phyloP scores from a whole-genome alignment of 2,888 invertebrate genomes.

The Patella ulyssiponensis region DNA sequence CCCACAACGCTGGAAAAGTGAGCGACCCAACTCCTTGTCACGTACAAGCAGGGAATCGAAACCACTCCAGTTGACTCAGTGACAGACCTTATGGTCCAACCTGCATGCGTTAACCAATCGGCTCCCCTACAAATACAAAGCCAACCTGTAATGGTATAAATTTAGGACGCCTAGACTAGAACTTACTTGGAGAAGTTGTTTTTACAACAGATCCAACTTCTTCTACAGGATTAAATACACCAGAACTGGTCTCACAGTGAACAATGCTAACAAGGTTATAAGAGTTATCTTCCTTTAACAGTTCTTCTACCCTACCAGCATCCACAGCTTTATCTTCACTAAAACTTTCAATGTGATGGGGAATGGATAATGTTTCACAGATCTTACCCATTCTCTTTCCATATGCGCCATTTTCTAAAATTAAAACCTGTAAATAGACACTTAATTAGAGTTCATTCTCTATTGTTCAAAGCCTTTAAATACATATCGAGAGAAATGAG shows the following conservation, averaged over 20 bases:
- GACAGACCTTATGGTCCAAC: no score
- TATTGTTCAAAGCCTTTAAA: no score
- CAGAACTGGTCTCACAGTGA: constrained; percentile 74
- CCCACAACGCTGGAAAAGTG: no score
- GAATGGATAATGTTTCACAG: constrained; percentile 68
- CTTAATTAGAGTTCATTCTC: no score
- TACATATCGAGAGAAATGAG: no score
- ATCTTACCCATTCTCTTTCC: constrained; percentile 72
- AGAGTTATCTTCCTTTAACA: constrained; percentile 54
- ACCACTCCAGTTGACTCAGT: no score
- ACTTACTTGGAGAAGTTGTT: constrained; percentile 55
- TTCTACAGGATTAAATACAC: constrained; percentile 73
- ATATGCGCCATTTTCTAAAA: constrained; percentile 74
- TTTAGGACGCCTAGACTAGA: neutral
- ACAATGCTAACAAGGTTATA: constrained; percentile 72
- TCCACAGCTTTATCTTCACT: constrained; percentile 68
- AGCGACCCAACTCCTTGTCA: no score
- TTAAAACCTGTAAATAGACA: constrained; percentile 65
- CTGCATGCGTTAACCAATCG: no score
- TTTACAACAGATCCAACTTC: constrained; percentile 70
- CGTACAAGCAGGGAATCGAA: no score
- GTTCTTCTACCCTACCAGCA: constrained; percentile 50
- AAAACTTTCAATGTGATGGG: constrained; percentile 64
- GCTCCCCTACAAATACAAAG: no score
- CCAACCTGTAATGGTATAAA: no score